These are phyloP conservation scores for Lamprotornis superbus DNA, from an alignment of 2,113 vertebrate species.

Conservation along the genomic window DNA sequence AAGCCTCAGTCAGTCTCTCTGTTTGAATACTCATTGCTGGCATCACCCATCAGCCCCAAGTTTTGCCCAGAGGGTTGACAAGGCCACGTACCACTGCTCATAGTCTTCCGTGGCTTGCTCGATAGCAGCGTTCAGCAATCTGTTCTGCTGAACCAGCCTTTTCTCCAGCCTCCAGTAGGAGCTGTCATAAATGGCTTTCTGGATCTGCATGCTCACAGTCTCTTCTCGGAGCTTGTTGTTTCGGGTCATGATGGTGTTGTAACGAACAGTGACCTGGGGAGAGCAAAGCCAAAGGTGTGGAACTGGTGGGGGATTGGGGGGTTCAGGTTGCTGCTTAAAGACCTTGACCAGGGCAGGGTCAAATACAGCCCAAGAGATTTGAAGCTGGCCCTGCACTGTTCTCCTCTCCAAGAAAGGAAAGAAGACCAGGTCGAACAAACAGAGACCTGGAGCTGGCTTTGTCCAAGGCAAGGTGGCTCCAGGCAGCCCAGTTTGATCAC, in stretches of 20 bases:
- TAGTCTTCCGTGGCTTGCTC: conserved; percentile 48
- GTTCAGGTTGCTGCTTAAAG: not conserved
- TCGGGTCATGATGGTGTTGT: not conserved
- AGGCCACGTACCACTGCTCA: conserved; percentile 11
- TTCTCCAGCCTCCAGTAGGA: conserved; percentile 29
- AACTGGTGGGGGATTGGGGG: accelerated
- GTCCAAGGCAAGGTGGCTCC: not conserved
- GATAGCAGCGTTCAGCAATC: not conserved
- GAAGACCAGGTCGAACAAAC: accelerated
- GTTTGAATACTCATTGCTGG: accelerated
- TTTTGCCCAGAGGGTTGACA: not conserved
- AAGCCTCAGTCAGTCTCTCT: accelerated
- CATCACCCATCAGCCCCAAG: accelerated
- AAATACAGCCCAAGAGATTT: not conserved
- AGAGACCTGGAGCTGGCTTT: not conserved
- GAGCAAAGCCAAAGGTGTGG: not conserved
- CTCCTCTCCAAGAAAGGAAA: not conserved
- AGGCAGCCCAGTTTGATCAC: not conserved
- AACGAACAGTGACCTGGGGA: not conserved
- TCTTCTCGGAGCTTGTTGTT: not conserved
- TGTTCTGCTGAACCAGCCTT: conserved; percentile 40
- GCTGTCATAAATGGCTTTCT: not conserved
- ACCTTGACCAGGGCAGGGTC: not conserved
- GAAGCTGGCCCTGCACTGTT: not conserved
- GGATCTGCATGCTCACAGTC: not conserved